phyloP scores from a whole-genome alignment of 2,797 vertebrate species.

The Nyctibius grandis region DNA sequence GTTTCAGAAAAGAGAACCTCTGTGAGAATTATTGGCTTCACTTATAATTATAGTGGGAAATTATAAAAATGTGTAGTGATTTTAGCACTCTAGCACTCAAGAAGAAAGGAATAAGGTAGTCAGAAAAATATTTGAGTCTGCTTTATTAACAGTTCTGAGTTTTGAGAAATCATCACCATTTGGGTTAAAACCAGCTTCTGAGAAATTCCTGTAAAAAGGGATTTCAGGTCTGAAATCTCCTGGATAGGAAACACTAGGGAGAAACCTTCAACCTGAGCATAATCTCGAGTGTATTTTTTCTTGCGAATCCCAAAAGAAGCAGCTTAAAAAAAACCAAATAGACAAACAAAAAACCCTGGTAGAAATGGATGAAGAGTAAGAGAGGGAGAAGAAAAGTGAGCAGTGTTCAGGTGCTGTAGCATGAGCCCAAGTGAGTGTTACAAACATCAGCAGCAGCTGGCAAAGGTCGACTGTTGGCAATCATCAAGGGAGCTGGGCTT shows the following conservation, averaged over 20 bases:
- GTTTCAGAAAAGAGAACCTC: background rate
- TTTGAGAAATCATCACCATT: background rate
- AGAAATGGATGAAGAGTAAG: background rate
- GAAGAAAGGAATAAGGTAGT: background rate
- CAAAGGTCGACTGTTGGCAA: background rate
- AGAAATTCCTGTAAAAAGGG: background rate
- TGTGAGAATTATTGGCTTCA: background rate
- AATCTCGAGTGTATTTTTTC: background rate
- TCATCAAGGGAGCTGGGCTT: background rate
- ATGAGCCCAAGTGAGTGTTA: background rate
- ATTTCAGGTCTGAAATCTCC: background rate
- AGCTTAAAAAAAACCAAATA: background rate
- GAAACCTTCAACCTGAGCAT: background rate
- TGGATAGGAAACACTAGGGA: background rate
- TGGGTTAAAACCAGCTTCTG: background rate
- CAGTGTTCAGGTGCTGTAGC: background rate
- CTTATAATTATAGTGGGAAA: background rate
- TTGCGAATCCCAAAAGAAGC: background rate
- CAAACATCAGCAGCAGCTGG: background rate
- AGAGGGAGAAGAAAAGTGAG: background rate
- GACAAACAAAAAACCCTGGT: background rate
- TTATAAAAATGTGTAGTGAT: background rate
- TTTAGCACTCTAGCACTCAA: background rate
- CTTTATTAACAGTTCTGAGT: background rate
- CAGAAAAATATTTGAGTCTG: background rate